These are phyloP conservation scores for Chaenocephalus aceratus DNA, from an alignment of 2,113 vertebrate genomes.

Conservation along the genomic window DNA sequence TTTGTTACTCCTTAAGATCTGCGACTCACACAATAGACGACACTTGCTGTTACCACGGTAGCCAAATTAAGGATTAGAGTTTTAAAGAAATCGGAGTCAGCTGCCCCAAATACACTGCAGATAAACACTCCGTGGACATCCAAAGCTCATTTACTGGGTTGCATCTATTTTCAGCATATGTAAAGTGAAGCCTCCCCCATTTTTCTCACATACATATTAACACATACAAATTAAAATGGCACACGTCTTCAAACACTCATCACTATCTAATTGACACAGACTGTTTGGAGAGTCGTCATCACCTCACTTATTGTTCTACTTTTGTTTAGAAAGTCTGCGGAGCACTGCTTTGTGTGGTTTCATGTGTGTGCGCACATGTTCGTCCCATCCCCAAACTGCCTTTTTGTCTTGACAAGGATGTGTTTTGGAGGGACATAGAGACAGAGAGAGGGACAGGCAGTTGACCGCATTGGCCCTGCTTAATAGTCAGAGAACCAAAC, in stretches of 20 bases:
- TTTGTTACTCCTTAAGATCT: not conserved
- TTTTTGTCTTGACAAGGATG: slow-evolving; percentile 55
- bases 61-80: not conserved
- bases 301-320: slow-evolving; percentile 42
- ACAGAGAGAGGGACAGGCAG: slow-evolving; percentile 27
- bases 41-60: not conserved
- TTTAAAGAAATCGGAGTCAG: not conserved
- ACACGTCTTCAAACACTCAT: slow-evolving; percentile 34
- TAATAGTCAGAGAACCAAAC: slow-evolving; percentile 22
- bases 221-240: slow-evolving; percentile 32
- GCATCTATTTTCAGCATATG: not conserved
- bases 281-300: slow-evolving; percentile 49
- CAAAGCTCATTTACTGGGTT: not conserved
- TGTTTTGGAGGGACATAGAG: slow-evolving; percentile 42
- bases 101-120: not conserved
- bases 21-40: not conserved
- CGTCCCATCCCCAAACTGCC: slow-evolving; percentile 40
- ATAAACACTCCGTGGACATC: not conserved
- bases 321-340: slow-evolving; percentile 12
- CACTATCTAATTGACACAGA: slow-evolving; percentile 1
- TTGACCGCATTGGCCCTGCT: slow-evolving; percentile 32
- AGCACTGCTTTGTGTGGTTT: not conserved
- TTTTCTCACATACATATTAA: slow-evolving; percentile 27
- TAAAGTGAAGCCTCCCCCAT: not conserved
- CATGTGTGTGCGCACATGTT: slow-evolving; percentile 1